Evolutionary conservation across 2,113 vertebrate genomes (phyloP).

Genomic region (Chunga burmeisteri): DNA sequence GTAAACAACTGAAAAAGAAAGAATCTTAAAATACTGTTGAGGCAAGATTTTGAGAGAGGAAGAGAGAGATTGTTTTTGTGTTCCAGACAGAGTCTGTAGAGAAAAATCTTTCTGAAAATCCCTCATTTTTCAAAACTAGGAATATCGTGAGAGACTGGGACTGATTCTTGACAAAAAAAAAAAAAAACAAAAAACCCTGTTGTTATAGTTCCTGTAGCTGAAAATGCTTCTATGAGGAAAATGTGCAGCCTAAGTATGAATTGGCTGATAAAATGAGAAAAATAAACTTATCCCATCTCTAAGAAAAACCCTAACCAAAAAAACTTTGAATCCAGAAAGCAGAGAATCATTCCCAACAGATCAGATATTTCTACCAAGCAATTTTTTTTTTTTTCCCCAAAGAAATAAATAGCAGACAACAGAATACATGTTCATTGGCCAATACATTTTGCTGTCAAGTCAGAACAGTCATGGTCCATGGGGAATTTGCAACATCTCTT

Average conservation of each 20-base stretch:
- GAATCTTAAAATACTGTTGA: neutral
- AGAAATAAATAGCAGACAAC: neutral
- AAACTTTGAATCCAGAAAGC: neutral
- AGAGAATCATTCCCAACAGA: neutral
- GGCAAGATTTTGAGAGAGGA: neutral
- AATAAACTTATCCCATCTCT: neutral
- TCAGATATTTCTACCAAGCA: neutral
- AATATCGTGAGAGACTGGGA: neutral
- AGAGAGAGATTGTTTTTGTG: neutral
- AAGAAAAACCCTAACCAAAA: neutral
- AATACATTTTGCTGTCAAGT: neutral
- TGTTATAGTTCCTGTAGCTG: neutral
- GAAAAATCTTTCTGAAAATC: neutral
- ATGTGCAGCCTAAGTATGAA: neutral
- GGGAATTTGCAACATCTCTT: neutral
- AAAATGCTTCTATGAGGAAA: neutral
- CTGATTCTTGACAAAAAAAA: neutral
- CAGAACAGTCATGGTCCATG: neutral
- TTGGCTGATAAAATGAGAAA: neutral
- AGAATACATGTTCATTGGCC: neutral
- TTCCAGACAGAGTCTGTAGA: neutral
- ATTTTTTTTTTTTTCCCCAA: neutral
- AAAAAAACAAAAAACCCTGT: neutral
- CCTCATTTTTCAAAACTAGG: neutral
- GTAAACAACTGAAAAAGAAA: neutral